Conservation (phyloP, 2,888 invertebrate species). For the Calliphora vomitoria region DNA sequence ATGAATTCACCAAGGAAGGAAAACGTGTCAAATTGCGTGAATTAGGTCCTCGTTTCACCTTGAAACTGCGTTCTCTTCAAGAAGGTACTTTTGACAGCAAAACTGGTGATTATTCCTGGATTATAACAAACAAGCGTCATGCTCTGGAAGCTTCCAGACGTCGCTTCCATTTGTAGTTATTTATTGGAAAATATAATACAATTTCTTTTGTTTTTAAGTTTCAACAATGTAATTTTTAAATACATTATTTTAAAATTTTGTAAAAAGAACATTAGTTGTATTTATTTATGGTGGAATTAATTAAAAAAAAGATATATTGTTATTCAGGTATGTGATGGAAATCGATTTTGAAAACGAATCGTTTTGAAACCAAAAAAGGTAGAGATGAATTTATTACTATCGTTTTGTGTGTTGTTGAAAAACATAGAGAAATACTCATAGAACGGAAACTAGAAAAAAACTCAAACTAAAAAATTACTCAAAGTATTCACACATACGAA, state of each 20-base stretch:
- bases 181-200: neutral
- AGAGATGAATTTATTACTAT: too few relatives aligned
- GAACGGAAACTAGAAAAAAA: too few relatives aligned
- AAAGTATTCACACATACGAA: too few relatives aligned
- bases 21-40: conserved; percentile 92
- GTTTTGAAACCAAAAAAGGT: too few relatives aligned
- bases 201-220: conserved; percentile 35
- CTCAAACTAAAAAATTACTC: too few relatives aligned
- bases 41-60: conserved; percentile 98
- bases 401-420: too few relatives aligned
- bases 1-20: conserved; percentile 94
- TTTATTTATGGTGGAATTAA: too few relatives aligned
- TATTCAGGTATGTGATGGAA: too few relatives aligned
- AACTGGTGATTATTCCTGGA: conserved; percentile 98
- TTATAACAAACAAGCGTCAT: conserved; percentile 94
- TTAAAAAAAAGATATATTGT: too few relatives aligned
- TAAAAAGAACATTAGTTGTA: neutral
- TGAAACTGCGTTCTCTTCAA: conserved; percentile 96
- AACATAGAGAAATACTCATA: too few relatives aligned
- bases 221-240: conserved; percentile 57
- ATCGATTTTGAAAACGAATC: too few relatives aligned
- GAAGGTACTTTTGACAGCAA: conserved; percentile 99
- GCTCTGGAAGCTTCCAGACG: conserved; percentile 96
- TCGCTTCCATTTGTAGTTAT: conserved; percentile 94
- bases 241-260: neutral